Conservation (phyloP, 1,140 invertebrate genomes). For the Lordiphosa mommai region DNA sequence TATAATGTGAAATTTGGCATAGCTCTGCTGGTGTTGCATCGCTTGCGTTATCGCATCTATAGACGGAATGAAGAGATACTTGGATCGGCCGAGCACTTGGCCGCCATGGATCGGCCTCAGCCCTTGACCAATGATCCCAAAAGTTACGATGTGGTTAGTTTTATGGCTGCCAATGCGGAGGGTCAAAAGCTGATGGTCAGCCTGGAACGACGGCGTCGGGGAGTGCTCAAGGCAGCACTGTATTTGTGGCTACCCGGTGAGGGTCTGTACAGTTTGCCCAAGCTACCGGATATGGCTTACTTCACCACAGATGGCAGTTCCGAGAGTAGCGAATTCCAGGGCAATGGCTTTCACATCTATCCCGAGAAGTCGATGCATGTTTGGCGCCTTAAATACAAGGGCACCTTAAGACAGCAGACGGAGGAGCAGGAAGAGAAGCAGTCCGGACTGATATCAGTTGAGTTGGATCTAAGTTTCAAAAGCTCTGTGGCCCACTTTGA, state of each 20-base stretch:
- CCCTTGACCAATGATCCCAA: conserved; percentile 53
- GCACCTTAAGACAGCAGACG: conserved; percentile 9
- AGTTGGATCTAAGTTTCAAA: conserved; percentile 45
- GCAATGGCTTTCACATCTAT: conserved; percentile 63
- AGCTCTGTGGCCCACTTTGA: conserved; percentile 57
- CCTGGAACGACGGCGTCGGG: conserved; percentile 53
- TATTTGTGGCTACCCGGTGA: conserved; percentile 59
- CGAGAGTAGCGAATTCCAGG: conserved; percentile 61
- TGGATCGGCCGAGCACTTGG: conserved; percentile 34
- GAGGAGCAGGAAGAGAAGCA: too few species aligned
- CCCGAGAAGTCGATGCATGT: conserved; percentile 58
- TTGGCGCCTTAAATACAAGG: conserved; percentile 56
- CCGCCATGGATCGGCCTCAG: conserved; percentile 55
- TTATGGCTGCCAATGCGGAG: conserved; percentile 58
- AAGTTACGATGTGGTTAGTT: conserved; percentile 71
- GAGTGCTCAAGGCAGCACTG: conserved; percentile 58
- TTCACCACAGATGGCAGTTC: conserved; percentile 58
- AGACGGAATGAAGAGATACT: conserved; percentile 46
- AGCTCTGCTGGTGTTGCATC: conserved; percentile 48
- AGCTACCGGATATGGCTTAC: conserved; percentile 67
- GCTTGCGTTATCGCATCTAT: conserved; percentile 60
- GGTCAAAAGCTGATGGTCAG: conserved; percentile 62
- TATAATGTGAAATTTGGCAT: conserved; percentile 60
- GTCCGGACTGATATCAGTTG: conserved; percentile 34
- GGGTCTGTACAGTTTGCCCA: conserved; percentile 43